These are phyloP conservation scores for Hyphantria cunea DNA, from an alignment of 1,140 invertebrate genomes.

Conservation along the genomic window DNA sequence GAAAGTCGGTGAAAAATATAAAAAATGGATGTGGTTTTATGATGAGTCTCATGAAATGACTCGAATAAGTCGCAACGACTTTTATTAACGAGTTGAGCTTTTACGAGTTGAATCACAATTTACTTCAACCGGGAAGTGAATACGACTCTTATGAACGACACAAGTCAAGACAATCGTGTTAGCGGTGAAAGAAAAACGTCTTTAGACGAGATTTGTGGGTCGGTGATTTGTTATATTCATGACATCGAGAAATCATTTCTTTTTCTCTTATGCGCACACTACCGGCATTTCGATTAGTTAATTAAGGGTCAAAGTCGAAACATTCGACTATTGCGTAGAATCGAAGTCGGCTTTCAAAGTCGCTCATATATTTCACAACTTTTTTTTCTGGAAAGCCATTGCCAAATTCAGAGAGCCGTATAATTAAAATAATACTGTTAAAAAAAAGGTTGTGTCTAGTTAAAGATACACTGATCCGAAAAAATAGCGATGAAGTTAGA, in stretches of 20 bases:
- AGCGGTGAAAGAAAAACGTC: slow-evolving; percentile 1
- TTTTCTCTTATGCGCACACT: slow-evolving; percentile 25
- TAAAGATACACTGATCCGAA: slow-evolving; percentile 36
- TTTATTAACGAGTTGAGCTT: slow-evolving; percentile 11
- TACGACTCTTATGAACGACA: slow-evolving; percentile 6
- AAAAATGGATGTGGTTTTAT: slow-evolving; percentile 2
- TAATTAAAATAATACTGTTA: slow-evolving; percentile 31
- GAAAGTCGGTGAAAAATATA: slow-evolving; percentile 17
- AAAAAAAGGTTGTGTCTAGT: slow-evolving; percentile 36
- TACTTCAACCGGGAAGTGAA: neutral
- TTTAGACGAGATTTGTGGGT: slow-evolving; percentile 7
- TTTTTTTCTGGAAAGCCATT: slow-evolving; percentile 29
- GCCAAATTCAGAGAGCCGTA: slow-evolving; percentile 32
- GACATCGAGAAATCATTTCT: slow-evolving; percentile 23
- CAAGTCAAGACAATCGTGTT: neutral
- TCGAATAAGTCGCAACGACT: slow-evolving; percentile 10
- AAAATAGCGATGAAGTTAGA: slow-evolving; percentile 27
- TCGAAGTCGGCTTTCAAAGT: slow-evolving; percentile 23
- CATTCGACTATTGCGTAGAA: slow-evolving; percentile 5
- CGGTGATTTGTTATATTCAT: slow-evolving; percentile 9
- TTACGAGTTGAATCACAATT: slow-evolving; percentile 7
- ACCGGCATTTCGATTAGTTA: slow-evolving; percentile 16
- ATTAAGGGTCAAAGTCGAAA: neutral
- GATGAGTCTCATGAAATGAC: neutral
- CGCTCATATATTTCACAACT: slow-evolving; percentile 2